Conservation (phyloP, 1,140 invertebrate species). For the Drosophila asahinai region DNA sequence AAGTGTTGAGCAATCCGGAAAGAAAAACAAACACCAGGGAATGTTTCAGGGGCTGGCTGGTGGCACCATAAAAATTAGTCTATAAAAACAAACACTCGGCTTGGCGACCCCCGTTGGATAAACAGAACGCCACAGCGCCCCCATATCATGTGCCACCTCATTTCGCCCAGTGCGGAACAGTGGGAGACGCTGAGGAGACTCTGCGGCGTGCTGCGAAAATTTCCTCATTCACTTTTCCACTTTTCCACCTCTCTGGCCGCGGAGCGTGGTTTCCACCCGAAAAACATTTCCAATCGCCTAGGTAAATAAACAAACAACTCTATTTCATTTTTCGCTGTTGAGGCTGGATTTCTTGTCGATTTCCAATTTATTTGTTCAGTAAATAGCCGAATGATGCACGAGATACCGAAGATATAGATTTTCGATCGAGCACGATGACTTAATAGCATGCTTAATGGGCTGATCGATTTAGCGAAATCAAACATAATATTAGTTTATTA, state of each 20-base stretch:
- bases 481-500: neutral
- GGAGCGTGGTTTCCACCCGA: slow-evolving; percentile 18
- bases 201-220: slow-evolving; percentile 70
- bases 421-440: slow-evolving; percentile 14
- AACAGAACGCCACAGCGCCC: slow-evolving; percentile 64
- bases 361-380: slow-evolving; percentile 45
- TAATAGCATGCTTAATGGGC: slow-evolving; percentile 9
- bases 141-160: slow-evolving; percentile 70
- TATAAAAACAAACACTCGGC: slow-evolving; percentile 79
- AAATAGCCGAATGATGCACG: slow-evolving; percentile 18
- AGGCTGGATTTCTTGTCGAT: slow-evolving; percentile 7
- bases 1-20: slow-evolving; percentile 74
- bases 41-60: slow-evolving; percentile 18
- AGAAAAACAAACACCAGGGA: slow-evolving; percentile 68
- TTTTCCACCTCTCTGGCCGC: neutral
- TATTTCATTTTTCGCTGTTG: slow-evolving; percentile 46
- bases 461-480: neutral
- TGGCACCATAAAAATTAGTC: slow-evolving; percentile 80
- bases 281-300: slow-evolving; percentile 49
- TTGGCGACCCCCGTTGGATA: slow-evolving; percentile 79
- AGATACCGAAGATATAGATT: slow-evolving; percentile 3
- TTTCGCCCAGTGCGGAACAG: slow-evolving; percentile 39
- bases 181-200: slow-evolving; percentile 46
- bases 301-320: slow-evolving; percentile 53
- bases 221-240: slow-evolving; percentile 63